Conservation (phyloP, 2,888 invertebrate species). For the Trichopoda pennipes region DNA sequence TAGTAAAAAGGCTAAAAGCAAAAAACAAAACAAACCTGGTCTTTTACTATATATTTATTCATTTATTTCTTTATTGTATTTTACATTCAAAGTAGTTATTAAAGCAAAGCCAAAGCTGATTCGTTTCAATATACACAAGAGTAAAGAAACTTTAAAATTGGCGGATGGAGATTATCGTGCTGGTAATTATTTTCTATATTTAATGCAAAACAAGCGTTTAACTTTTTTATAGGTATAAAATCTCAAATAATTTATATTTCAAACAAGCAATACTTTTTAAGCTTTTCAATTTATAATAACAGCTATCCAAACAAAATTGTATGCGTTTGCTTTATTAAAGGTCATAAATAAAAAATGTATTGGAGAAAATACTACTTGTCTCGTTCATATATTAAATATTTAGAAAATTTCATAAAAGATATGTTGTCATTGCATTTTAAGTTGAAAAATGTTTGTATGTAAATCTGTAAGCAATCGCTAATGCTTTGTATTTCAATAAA, state of each 20-base stretch:
- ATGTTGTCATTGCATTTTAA: too few relatives aligned
- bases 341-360: too few relatives aligned
- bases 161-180: constrained; percentile 29
- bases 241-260: too few relatives aligned
- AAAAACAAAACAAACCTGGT: constrained; percentile 50
- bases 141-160: neutral
- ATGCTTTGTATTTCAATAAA: too few relatives aligned
- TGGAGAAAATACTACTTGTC: too few relatives aligned
- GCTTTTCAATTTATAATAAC: neutral
- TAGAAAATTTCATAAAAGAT: too few relatives aligned
- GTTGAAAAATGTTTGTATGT: too few relatives aligned
- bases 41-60: constrained; percentile 17
- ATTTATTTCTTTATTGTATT: neutral
- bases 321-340: neutral
- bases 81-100: constrained; percentile 3
- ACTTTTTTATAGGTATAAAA: too few relatives aligned
- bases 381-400: too few relatives aligned
- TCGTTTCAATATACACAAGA: neutral
- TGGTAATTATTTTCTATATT: constrained; percentile 23
- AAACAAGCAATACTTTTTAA: neutral
- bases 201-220: neutral
- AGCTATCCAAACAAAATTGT: too few relatives aligned
- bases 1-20: neutral
- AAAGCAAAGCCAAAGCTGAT: neutral
- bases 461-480: too few relatives aligned